Percentiles rank a stretch among this genome's conserved stretches.
These are phyloP conservation scores for Apodemia mormo DNA, from an alignment of 2,888 invertebrate species.

Conservation along the genomic window DNA sequence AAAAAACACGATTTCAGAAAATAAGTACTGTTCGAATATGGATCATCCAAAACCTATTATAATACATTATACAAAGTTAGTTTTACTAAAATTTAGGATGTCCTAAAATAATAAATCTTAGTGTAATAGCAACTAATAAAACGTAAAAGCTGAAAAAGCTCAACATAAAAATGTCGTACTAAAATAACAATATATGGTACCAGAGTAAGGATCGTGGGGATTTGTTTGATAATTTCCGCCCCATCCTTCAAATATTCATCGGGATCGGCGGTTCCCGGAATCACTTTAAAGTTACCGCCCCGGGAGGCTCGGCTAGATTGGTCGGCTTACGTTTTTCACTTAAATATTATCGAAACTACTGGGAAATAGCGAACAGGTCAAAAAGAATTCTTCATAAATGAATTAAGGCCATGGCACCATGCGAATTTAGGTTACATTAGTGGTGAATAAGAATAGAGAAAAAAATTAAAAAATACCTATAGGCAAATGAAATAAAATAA, in stretches of 20 bases:
- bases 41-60: too few relatives aligned
- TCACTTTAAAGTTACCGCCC: constrained; percentile 35
- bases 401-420: too few relatives aligned
- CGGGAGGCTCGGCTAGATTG: constrained; percentile 34
- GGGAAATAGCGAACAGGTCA: constrained; percentile 7
- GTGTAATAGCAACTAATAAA: not conserved
- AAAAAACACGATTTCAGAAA: too few relatives aligned
- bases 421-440: too few relatives aligned
- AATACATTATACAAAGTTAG: too few relatives aligned
- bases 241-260: constrained; percentile 37
- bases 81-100: too few relatives aligned
- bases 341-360: constrained; percentile 31
- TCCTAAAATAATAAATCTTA: too few relatives aligned
- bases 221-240: constrained; percentile 38
- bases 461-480: too few relatives aligned
- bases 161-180: constrained; percentile 1
- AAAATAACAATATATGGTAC: constrained; percentile 1
- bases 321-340: constrained; percentile 32
- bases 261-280: constrained; percentile 36
- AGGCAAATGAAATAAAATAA: too few relatives aligned
- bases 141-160: not conserved
- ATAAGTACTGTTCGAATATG: too few relatives aligned
- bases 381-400: not conserved
- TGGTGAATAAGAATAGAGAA: too few relatives aligned
- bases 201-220: constrained; percentile 26